A percentile compares a stretch with the other conserved stretches of the same genome.
Conservation (phyloP, 2,888 invertebrate genomes). For the Crepidodera aurea region DNA sequence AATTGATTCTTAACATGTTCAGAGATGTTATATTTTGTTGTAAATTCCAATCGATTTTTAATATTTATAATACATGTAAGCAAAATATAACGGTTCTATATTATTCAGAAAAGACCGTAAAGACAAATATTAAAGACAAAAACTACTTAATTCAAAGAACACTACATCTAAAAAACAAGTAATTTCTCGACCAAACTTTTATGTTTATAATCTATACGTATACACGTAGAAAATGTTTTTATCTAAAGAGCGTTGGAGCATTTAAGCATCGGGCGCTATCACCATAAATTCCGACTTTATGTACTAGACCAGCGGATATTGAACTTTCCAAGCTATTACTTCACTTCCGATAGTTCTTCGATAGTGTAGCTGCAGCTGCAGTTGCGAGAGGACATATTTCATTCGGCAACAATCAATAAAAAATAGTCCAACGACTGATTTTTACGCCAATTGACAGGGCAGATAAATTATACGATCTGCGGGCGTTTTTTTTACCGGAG, state of each 20-base stretch:
- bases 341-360: constrained; percentile 24
- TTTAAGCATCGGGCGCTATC: constrained; percentile 18
- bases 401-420: neutral
- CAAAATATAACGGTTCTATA: no score
- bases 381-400: constrained; percentile 13
- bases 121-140: no score
- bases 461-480: neutral
- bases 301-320: constrained; percentile 26
- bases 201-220: neutral
- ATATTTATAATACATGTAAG: no score
- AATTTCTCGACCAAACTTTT: no score
- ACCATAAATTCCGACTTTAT: constrained; percentile 26
- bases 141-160: no score
- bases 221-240: constrained; percentile 1
- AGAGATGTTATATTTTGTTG: no score
- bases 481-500: no score
- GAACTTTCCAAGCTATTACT: constrained; percentile 28
- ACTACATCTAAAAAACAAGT: no score
- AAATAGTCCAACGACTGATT: neutral
- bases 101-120: no score
- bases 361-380: neutral
- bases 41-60: no score
- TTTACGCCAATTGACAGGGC: neutral
- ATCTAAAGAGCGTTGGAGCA: constrained; percentile 9
- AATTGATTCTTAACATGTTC: no score